Conservation (phyloP, 2,888 invertebrate genomes). For the Tinea semifulvella region DNA sequence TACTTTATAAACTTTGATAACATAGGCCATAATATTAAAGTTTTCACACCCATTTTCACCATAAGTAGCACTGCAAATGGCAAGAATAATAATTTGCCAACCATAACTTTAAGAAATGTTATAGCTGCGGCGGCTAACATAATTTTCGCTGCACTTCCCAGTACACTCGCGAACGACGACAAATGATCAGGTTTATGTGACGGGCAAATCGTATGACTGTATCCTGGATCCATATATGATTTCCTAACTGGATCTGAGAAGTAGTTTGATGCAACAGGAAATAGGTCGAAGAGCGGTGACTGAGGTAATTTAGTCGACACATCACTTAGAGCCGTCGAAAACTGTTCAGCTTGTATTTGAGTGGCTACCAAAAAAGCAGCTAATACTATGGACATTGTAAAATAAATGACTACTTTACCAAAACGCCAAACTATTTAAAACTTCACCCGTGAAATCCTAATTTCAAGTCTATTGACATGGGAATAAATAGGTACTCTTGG, state of each 20-base stretch:
- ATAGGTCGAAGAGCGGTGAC: constrained; percentile 46
- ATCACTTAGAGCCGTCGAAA: constrained; percentile 33
- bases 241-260: constrained; percentile 46
- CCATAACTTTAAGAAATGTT: constrained; percentile 45
- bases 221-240: constrained; percentile 38
- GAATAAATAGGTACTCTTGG: constrained; percentile 27
- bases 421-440: constrained; percentile 43
- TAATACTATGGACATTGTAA: constrained; percentile 44
- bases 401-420: constrained; percentile 50
- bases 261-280: constrained; percentile 45
- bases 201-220: constrained; percentile 41
- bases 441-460: constrained; percentile 53
- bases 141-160: constrained; percentile 56
- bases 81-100: constrained; percentile 47
- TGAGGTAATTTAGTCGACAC: constrained; percentile 32
- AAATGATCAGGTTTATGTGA: constrained; percentile 37
- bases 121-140: constrained; percentile 53
- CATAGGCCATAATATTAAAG: constrained; percentile 53
- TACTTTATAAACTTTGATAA: constrained; percentile 53
- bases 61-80: constrained; percentile 45
- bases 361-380: constrained; percentile 34
- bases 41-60: constrained; percentile 51
- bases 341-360: constrained; percentile 38
- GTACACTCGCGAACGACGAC: constrained; percentile 46
- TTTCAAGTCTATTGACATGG: constrained; percentile 43